These are phyloP conservation scores for Choloepus didactylus DNA, from an alignment of 2,797 vertebrate genomes.

Conservation along the genomic window DNA sequence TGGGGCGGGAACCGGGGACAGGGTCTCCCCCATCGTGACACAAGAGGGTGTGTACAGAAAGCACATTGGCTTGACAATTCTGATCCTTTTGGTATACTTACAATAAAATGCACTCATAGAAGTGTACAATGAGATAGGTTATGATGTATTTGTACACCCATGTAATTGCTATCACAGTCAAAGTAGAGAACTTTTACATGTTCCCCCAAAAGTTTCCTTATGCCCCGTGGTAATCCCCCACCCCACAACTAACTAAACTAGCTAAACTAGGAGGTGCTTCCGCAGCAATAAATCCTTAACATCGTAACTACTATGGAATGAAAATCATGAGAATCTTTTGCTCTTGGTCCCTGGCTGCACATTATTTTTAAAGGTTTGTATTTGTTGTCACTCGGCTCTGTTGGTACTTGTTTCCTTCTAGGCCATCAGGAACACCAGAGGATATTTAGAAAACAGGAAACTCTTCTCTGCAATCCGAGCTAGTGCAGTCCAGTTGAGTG, in stretches of 20 bases:
- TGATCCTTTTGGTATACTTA: neutral
- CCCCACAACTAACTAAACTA: too few relatives aligned
- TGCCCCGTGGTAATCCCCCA: neutral
- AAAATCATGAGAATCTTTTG: neutral
- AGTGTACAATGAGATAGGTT: too few relatives aligned
- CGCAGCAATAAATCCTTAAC: neutral
- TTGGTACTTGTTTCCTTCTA: neutral
- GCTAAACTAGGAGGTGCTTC: neutral
- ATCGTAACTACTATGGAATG: neutral
- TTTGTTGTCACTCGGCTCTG: neutral
- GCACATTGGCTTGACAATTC: too few relatives aligned
- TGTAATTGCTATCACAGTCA: neutral
- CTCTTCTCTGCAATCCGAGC: neutral
- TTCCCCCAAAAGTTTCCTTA: neutral
- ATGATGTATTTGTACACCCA: too few relatives aligned
- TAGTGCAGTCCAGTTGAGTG: neutral
- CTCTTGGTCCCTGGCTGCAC: neutral
- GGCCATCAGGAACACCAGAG: neutral
- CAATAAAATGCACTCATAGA: too few relatives aligned
- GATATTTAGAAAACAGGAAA: neutral
- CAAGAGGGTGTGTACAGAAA: too few relatives aligned
- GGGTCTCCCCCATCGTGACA: too few relatives aligned
- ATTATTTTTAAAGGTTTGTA: neutral
- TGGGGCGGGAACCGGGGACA: too few relatives aligned
- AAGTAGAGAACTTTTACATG: neutral